These are phyloP conservation scores for Aramus guarauna DNA, from an alignment of 2,113 vertebrate genomes.

Conservation along the genomic window DNA sequence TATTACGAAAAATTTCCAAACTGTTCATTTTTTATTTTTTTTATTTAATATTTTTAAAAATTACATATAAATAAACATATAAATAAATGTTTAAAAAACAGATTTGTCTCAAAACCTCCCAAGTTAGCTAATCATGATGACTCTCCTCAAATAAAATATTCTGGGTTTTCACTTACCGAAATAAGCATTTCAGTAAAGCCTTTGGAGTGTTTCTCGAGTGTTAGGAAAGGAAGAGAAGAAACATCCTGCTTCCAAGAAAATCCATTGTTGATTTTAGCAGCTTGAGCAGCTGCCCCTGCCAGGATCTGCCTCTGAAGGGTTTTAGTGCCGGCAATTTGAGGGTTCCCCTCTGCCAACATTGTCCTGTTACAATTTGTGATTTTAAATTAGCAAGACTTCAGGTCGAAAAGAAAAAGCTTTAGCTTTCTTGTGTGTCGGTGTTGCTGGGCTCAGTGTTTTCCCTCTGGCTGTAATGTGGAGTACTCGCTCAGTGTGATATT, in stretches of 20 bases:
- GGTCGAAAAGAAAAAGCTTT: not conserved
- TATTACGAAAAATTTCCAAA: slow-evolving; percentile 41
- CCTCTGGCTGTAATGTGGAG: not conserved
- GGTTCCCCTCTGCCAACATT: not conserved
- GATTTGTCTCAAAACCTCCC: slow-evolving; percentile 21
- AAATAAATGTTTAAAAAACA: slow-evolving; percentile 54
- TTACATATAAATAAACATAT: no score
- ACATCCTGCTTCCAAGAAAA: not conserved
- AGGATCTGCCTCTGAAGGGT: not conserved
- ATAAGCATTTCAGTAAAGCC: not conserved
- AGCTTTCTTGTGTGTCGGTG: not conserved
- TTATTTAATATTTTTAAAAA: slow-evolving; percentile 48
- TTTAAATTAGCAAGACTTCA: not conserved
- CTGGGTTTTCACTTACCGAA: not conserved
- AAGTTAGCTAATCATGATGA: not conserved
- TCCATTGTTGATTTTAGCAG: not conserved
- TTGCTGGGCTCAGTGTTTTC: not conserved
- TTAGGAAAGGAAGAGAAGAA: not conserved
- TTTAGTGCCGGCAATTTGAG: not conserved
- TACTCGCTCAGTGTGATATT: not conserved
- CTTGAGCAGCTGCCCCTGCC: not conserved
- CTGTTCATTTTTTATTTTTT: slow-evolving; percentile 14
- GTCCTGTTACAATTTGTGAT: not conserved
- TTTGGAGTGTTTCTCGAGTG: not conserved
- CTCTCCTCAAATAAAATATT: not conserved